Conservation (phyloP, 2,797 vertebrate species). For the Anguilla pacifica region DNA sequence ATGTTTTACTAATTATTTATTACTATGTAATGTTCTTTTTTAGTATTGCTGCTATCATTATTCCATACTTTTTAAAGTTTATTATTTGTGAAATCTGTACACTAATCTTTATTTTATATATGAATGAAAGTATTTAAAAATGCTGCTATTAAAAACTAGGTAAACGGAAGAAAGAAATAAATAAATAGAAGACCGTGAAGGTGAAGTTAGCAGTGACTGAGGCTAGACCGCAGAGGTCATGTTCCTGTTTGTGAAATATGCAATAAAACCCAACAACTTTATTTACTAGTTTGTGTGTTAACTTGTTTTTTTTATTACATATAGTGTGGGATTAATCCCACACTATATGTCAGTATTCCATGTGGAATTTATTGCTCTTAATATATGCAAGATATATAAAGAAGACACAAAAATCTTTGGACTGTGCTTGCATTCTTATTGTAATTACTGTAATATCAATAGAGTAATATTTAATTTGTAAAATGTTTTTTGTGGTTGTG, state of each 20-base stretch:
- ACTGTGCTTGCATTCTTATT: no score
- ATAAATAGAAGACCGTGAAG: slow-evolving; percentile 56
- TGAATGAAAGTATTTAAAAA: slow-evolving; percentile 84
- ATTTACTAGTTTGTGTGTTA: slow-evolving; percentile 65
- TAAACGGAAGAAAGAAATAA: slow-evolving; percentile 50
- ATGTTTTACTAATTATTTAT: slow-evolving; percentile 85
- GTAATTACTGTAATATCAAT: no score
- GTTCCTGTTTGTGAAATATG: slow-evolving; percentile 88
- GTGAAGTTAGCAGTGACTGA: slow-evolving; percentile 75
- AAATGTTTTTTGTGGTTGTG: no score
- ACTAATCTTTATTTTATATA: slow-evolving; percentile 91
- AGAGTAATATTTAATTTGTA: no score
- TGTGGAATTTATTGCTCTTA: neutral
- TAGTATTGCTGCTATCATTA: slow-evolving; percentile 86
- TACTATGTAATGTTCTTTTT: slow-evolving; percentile 87
- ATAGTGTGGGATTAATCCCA: neutral
- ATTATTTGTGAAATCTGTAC: slow-evolving; percentile 82
- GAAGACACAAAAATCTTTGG: no score
- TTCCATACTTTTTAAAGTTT: slow-evolving; percentile 70
- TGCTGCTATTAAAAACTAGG: slow-evolving; percentile 59
- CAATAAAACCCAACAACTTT: slow-evolving; percentile 90
- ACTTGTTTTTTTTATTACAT: slow-evolving; percentile 48
- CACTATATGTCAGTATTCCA: neutral
- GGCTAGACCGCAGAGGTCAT: slow-evolving; percentile 79
- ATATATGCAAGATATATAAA: no score